Base-by-base conservation (phyloP, 2,113 vertebrate genomes). In the Rhodinocichla rosea region DNA sequence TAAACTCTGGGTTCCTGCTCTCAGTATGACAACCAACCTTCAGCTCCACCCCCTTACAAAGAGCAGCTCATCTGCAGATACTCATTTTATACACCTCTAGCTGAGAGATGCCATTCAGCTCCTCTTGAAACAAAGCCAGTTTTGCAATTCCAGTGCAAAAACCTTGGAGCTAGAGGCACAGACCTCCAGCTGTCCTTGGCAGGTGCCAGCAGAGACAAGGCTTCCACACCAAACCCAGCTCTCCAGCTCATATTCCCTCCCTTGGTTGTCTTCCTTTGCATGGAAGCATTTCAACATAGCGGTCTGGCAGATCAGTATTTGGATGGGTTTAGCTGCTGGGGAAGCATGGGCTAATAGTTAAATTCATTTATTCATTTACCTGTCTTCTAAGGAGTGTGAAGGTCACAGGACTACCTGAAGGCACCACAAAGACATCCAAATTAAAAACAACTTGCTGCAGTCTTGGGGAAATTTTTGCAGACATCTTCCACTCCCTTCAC, bases 371-470 rank as follows among this genome's bases (percentile, higher is more conserved):
- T 67, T 81, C 42, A 71, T 69, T 78, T 69, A 78, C 5, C 50
- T 75, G 27, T 33, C 77, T 89, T 87, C 24, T 30, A 50, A 65
- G 35, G 26, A 81, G 23, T 10, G 14, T 11, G 45, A 45, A 89
- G 14, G 23, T 59, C 60, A 55, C 42, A 78, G 42, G 28, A 83
- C 4, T 1, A 33, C 6, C 5, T 16, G 28, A 81, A 74, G 47
- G n/a, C 14, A 74, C 23, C 80, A 42, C 33, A 42, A 47, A 62
- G 8, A 9, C 0, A 0, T 17, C 35, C 0, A 2, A 83, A 50
- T 24, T 28, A 56, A 47, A 53, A 42, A 85, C 21, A 15, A 17
- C 13, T 42, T 39, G 22, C 19, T 74, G 35, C 16, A 35, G 27
- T 17, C 52, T 28, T 60, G 22, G 4, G n/a, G 23, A 84, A 67